Base-by-base conservation (phyloP, 2,888 invertebrate species). In the Cosmia pyralina region DNA sequence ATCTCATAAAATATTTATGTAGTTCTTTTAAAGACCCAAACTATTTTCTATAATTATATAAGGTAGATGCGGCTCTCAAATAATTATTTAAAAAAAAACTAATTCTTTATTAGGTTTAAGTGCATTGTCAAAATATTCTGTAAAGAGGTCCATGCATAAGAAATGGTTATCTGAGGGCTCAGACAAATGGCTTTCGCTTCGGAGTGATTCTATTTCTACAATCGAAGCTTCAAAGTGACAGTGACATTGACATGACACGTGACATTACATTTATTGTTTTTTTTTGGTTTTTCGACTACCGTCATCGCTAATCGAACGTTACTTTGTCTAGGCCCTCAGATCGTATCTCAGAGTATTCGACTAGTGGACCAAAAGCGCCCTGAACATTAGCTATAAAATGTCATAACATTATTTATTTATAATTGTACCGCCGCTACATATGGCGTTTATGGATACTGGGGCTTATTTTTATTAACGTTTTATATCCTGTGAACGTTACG, bases 311-410 rank as follows among this genome's bases (percentile, higher is more conserved):
- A 28, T 28, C 28, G 28, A 28, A 28, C 28, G 28, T 28, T 28
- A 28, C 28, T 28, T 28, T 28, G 28, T 28, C 28, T 3, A 28
- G 28, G 28, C 28, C 28, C 28, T 28, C 28, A 2, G 28, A 57
- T 50, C 13, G 34, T 62, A 86, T 83, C 83, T 79, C 80, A 82
- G 80, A 85, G 77, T 82, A 83, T 86, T 87, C 85, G 91, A 92
- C 91, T 92, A 92, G 90, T 75, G 81, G 85, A 86, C 88, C 74
- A 48, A 76, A 57, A 28, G 55, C 66, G 87, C 88, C 89, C 88
- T 68, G 53, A 77, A 79, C 67, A 69, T 74, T 72, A 41, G 7
- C 57, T 59, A 69, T 66, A 13, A 60, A 67, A 59, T 58, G 79
- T 74, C 69, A 46, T 50, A 65, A 57, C 19, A 75, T 57, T 34